Conservation (phyloP, 2,797 vertebrate genomes). For the Lerista edwardsae region DNA sequence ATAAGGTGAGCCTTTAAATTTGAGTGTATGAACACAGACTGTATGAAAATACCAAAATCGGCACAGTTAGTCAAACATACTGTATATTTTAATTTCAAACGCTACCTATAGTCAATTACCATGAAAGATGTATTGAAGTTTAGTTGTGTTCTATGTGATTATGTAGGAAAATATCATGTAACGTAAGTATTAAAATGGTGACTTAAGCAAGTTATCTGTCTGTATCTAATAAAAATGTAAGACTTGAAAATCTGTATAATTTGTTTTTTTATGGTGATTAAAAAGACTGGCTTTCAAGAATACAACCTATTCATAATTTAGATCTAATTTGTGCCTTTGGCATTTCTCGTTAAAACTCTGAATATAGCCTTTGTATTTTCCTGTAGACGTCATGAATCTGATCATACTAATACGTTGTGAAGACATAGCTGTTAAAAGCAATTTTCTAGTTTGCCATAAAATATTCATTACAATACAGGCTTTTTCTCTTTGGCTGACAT, state of each 20-base stretch:
- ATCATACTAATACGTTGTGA: slow-evolving; percentile 63
- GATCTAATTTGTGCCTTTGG: slow-evolving; percentile 52
- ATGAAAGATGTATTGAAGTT: slow-evolving; percentile 38
- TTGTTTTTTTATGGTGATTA: slow-evolving; percentile 14
- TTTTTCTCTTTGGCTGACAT: slow-evolving; percentile 63
- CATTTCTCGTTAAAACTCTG: slow-evolving; percentile 59
- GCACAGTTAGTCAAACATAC: neutral
- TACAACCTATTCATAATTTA: slow-evolving; percentile 50
- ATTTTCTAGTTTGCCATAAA: slow-evolving; percentile 51
- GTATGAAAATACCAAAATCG: neutral
- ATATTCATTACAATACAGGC: slow-evolving; percentile 66
- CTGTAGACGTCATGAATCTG: slow-evolving; percentile 68
- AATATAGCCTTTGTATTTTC: slow-evolving; percentile 77
- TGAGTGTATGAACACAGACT: neutral
- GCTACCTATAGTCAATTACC: accelerated
- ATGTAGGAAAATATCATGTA: neutral
- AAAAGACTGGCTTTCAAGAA: slow-evolving; percentile 26
- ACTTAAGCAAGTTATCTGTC: neutral
- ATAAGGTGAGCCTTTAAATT: neutral
- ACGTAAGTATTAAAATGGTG: neutral
- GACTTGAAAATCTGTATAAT: neutral
- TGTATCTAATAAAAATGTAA: neutral
- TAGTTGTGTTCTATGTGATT: slow-evolving; percentile 14
- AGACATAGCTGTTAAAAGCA: slow-evolving; percentile 64
- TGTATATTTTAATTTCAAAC: neutral